Base-by-base conservation (phyloP, 2,797 vertebrate genomes). In the Acridotheres tristis region DNA sequence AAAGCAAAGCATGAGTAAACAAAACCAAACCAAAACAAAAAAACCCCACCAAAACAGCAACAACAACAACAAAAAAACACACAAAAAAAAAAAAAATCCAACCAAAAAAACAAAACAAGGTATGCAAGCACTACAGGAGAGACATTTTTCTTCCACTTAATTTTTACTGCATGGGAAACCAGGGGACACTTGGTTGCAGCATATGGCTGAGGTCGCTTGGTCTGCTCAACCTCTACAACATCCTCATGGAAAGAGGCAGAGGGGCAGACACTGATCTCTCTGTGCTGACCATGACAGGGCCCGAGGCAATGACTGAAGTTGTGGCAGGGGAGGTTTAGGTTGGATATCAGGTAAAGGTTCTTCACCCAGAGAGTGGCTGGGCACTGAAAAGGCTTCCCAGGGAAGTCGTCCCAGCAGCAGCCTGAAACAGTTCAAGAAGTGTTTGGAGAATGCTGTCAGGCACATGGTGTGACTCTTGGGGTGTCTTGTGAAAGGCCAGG, bases 291-390 rank as follows among this genome's bases (percentile, higher is more conserved):
- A 7, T 7, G 29, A 30, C 30, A 36, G 42, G 34, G 32, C 42
- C 8, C 0, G 0, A 71, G 42, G 12, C 13, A 78, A 32, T 48
- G 57, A 21, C 11, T 48, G 30, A 27, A 32, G 17, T 7, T 30
- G 14, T 26, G 21, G 55, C 42, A 48, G 30, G 57, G 14, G 21
- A 69, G 7, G 15, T 48, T 77, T 42, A 48, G 10, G 21, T 3
- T 69, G 57, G 15, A 3, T 42, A 42, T 26, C 17, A 22, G 34
- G 7, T 7, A 69, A 69, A 62, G 5, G 5, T 16, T 78, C 57
- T 55, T 69, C 14, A 13, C 63, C 21, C 21, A 62, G 21, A 42
- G 26, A 10, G 5, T 55, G 21, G 2, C 0, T 48, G 21, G 21
- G 34, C 57, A 77, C 48, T 62, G 30, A 34, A 62, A 17, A 26